Evolutionary conservation across 1,140 invertebrate genomes (phyloP), one percentile per base, ranked within the genome.

Genomic region (Zaprionus camerounensis): DNA sequence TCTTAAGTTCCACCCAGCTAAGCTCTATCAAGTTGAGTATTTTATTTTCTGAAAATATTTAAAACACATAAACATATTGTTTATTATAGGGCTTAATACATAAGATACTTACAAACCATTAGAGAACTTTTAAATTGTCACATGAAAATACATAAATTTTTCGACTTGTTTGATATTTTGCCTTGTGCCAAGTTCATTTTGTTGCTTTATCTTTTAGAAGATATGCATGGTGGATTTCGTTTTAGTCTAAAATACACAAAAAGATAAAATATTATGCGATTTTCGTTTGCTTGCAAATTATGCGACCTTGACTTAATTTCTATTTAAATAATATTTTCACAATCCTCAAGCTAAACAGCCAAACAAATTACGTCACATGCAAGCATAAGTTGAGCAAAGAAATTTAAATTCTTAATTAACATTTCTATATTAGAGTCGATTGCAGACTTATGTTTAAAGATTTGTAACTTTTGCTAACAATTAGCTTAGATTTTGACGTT

Each of bases 231-330:
- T 17, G 11, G 11, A 12, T 58, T 58, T 34, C 31, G 31, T 58
- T 58, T 57, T 17, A 71, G 24, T 71, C 81, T 66, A 53, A 57
- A 51, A 70, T 57, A 63, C 57, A 53, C 41, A 46, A 46, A 55
- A 58, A 66, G 63, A 31, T 41, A 44, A 59, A 64, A 49, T 46
- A 22, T 49, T 66, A 71, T 64, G 64, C 51, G 80, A 74, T 58
- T 71, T 80, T 87, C 34, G 80, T 75, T 68, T 31, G 69, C 67
- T 87, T 81, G 78, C 83, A 78, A 91, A 91, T 91, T 83, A 73
- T 53, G 65, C 76, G 83, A 84, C 87, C 87, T 91, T 91, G 87
- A 91, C 91, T 88, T 77, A 91, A 87, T 82, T 91, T 91, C 81
- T 91, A 87, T 91, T 91, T 88, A 82, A 91, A 85, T 90, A 81